These are phyloP conservation scores for Muraenolepis orangiensis DNA, from an alignment of 2,797 vertebrate species.

Conservation along the genomic window DNA sequence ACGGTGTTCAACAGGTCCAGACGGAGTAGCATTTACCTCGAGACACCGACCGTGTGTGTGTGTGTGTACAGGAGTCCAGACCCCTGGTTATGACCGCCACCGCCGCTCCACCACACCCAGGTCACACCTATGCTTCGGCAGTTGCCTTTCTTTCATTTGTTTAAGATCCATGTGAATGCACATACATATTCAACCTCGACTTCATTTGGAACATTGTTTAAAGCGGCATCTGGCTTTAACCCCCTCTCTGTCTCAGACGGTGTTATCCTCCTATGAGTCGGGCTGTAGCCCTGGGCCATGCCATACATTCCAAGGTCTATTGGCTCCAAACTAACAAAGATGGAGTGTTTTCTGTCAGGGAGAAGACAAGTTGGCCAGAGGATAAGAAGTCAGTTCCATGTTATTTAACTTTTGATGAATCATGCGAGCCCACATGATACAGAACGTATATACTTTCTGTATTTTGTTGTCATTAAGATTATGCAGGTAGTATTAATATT, in stretches of 20 bases:
- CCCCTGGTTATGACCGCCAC: not conserved
- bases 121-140: not conserved
- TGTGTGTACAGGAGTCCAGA: not conserved
- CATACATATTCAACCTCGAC: not conserved
- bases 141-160: not conserved
- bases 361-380: not conserved
- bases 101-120: not conserved
- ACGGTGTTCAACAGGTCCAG: not conserved
- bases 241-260: not conserved
- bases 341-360: not conserved
- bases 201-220: not conserved
- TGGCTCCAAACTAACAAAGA: not conserved
- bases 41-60: not conserved
- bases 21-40: not conserved
- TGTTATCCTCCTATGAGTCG: not conserved
- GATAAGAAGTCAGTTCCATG: not conserved
- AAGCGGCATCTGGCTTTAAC: not conserved
- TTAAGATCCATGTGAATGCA: not conserved
- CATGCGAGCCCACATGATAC: not conserved
- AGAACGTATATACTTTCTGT: not conserved
- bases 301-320: not conserved
- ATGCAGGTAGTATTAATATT: not conserved
- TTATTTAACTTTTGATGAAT: not conserved
- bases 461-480: not conserved
- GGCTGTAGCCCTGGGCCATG: not conserved